These are phyloP conservation scores for Stictonetta naevosa DNA, from an alignment of 2,113 vertebrate species.

Conservation along the genomic window DNA sequence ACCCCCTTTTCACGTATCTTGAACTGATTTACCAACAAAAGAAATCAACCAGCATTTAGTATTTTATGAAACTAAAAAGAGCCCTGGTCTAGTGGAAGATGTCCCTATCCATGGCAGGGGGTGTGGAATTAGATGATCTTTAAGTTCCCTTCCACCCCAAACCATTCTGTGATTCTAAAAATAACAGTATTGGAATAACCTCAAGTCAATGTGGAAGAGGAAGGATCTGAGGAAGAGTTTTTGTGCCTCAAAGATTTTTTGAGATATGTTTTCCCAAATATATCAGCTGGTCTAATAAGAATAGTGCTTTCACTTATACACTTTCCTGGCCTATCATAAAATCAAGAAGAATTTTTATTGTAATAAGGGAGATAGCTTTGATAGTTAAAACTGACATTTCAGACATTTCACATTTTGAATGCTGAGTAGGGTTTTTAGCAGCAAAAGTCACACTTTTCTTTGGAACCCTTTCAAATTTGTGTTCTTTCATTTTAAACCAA, in stretches of 20 bases:
- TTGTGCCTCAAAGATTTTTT: background rate
- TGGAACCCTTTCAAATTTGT: background rate
- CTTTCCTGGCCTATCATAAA: background rate
- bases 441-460: background rate
- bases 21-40: background rate
- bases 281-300: background rate
- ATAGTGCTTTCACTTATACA: background rate
- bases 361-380: background rate
- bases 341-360: background rate
- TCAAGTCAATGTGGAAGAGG: background rate
- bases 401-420: background rate
- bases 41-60: background rate
- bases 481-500: conserved; percentile 20
- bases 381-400: background rate
- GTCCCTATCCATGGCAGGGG: no score
- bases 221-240: background rate
- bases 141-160: no score
- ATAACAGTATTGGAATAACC: background rate
- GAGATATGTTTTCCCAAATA: background rate
- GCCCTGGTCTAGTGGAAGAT: no score
- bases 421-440: background rate
- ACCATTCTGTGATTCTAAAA: background rate
- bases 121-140: no score
- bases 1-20: background rate
- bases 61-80: background rate